phyloP scores from a whole-genome alignment of 2,888 invertebrate genomes.

The Ischnus inquisitorius region DNA sequence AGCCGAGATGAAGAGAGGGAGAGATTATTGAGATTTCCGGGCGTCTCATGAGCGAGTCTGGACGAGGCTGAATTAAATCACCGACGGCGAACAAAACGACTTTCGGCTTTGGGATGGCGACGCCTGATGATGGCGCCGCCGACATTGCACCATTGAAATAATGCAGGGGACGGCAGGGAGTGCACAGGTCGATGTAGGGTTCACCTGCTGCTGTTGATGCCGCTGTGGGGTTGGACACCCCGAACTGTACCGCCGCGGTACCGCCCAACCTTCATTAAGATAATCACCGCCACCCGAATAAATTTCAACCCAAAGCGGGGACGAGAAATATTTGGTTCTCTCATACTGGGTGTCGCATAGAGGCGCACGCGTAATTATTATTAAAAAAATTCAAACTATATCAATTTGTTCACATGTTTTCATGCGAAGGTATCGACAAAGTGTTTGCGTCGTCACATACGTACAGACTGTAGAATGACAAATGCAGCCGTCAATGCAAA shows the following conservation, averaged over 20 bases:
- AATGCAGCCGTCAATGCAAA: slow-evolving; percentile 37
- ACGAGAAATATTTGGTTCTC: slow-evolving; percentile 29
- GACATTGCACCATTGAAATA: slow-evolving; percentile 43
- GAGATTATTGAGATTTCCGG: slow-evolving; percentile 55
- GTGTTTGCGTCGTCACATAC: not conserved
- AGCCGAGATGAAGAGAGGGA: slow-evolving; percentile 2
- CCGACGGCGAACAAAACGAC: slow-evolving; percentile 39
- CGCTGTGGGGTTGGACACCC: slow-evolving; percentile 13
- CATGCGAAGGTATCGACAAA: slow-evolving; percentile 60
- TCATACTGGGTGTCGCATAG: slow-evolving; percentile 11
- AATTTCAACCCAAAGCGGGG: slow-evolving; percentile 73
- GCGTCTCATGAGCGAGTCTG: slow-evolving; percentile 37
- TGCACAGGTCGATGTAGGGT: slow-evolving; percentile 37
- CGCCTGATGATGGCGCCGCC: slow-evolving; percentile 34
- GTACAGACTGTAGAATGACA: slow-evolving; percentile 3
- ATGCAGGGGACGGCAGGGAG: slow-evolving; percentile 14
- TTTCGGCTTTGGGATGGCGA: slow-evolving; percentile 31
- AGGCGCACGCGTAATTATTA: slow-evolving; percentile 14
- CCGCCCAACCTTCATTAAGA: slow-evolving; percentile 74
- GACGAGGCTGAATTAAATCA: slow-evolving; percentile 38
- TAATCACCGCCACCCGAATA: slow-evolving; percentile 79
- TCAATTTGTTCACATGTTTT: not conserved
- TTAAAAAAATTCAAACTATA: slow-evolving; percentile 9
- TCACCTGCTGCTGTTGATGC: slow-evolving; percentile 34
- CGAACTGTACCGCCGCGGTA: slow-evolving; percentile 24